Evolutionary conservation across 1,140 invertebrate species (phyloP), one percentile per base, ranked within the genome.

Genomic region (Saccostrea echinata): DNA sequence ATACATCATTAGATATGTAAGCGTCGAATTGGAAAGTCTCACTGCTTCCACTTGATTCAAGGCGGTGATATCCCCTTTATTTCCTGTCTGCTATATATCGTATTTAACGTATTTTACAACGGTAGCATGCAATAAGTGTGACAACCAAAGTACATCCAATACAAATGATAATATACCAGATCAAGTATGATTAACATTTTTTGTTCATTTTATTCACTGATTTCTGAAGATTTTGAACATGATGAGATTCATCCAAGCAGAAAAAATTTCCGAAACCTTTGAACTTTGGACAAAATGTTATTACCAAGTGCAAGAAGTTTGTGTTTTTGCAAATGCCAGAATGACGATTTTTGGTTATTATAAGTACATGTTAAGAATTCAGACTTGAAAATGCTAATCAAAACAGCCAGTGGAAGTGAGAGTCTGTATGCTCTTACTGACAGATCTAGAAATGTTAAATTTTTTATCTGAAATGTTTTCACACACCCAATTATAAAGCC

Each of bases 1-100:
- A 55, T 9, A 55, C 53, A 9, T 55, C 53, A 13, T 55, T 55
- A 13, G 53, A 55, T 13, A 55, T 16, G 53, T 55, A 55, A 0
- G 53, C 53, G 53, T 92, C 90, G 86, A 85, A 92, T 24, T 86
- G 51, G 61, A 90, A 92, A 27, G 82, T 57, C 0, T 16, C 53
- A 55, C 18, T 55, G 53, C n/a, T n/a, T n/a, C 11, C 11, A 2
- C 1, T 9, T 11, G 8, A 2, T 0, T 55, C 11, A 13, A 55
- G 8, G 11, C 53, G 11, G 53, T 55, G 1, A 9, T 55, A 55
- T 11, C 53, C 53, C 1, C 53, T 11, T 1, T 13, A 9, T 55
- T 1, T 55, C 18, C 18, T 55, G 11, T 55, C 18, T 11, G 53
- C 8, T 13, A 55, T 55, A 9, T 55, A 55, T 55, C 53, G 1